Evolutionary conservation across 2,888 invertebrate genomes (phyloP), one percentile per base, ranked within the genome.

Genomic region (Rhingia campestris): DNA sequence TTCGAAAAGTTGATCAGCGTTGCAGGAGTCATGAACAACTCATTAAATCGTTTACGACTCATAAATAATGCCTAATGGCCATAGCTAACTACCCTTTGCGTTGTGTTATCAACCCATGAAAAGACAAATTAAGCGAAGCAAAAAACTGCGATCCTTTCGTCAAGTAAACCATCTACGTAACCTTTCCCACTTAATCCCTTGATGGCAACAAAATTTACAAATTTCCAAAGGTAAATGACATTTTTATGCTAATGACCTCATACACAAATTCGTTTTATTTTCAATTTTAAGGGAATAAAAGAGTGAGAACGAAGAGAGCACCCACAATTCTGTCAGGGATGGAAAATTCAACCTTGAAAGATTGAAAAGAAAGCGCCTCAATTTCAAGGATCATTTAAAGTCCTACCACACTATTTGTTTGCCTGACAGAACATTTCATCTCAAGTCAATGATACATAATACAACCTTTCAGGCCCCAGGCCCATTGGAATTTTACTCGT

Each of bases 361-460:
- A 73, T 63, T 63, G 73, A 54, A 73, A 73, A 63, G 54, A 63
- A 54, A 45, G 73, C 53, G 54, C 63, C 37, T 56, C 54, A 63
- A 73, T 73, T 73, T 73, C 63, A 73, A 56, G 73, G 63, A 54
- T 73, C 73, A 73, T 73, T 73, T 73, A 63, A 54, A 45, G 54
- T 39, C 53, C 10, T 63, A 61, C 53, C 61, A 37, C 43, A 72
- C 72, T 72, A 73, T 63, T 54, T 41, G 32, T 12, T 49, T 49
- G 37, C 49, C 39, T 41, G 59, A 14, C 59, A 39, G 33, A 12
- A 63, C 47, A 32, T 61, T 61, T 72, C 43, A 53, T 35, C 41
- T 33, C 72, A 30, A 63, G 37, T 73, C 63, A 73, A 63, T 73
- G 73, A 47, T 45, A 56, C 54, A 51, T 39, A 63, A 51, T 39